phyloP scores from a whole-genome alignment of 1,140 invertebrate species.

The Atta texana region DNA sequence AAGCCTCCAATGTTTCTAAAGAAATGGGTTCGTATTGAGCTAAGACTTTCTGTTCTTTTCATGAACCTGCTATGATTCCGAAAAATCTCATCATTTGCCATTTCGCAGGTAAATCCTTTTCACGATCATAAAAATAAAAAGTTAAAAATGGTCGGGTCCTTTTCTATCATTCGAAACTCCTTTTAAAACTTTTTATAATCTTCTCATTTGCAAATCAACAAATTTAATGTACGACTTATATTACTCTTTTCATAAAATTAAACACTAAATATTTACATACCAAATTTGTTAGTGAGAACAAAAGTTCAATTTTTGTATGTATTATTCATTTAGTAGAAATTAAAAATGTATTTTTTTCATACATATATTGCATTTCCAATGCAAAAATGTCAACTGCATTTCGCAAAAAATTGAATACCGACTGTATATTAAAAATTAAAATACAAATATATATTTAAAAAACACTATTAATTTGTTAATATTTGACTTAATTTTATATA shows the following conservation, averaged over 20 bases:
- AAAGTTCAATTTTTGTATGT: not conserved
- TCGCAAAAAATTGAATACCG: not conserved
- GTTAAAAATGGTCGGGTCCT: not conserved
- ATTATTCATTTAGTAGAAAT: not conserved
- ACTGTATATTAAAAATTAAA: slow-evolving; percentile 6
- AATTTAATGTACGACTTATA: not conserved
- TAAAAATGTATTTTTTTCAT: not conserved
- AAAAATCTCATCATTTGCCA: slow-evolving; percentile 53
- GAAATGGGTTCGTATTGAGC: slow-evolving; percentile 46
- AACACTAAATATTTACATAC: not conserved
- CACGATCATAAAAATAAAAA: slow-evolving; percentile 7
- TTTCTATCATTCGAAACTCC: not conserved
- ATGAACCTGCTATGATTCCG: not conserved
- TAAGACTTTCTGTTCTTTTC: not conserved
- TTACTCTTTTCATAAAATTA: not conserved
- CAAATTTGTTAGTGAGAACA: not conserved
- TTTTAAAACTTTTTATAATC: not conserved
- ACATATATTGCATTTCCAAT: slow-evolving; percentile 5
- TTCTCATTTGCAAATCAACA: not conserved
- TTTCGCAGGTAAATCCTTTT: not conserved
- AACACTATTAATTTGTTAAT: not conserved
- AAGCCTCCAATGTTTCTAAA: slow-evolving; percentile 31
- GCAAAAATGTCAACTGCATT: slow-evolving; percentile 21
- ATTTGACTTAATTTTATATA: not conserved
- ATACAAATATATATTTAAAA: not conserved